These are phyloP conservation scores for Strongylocentrotus purpuratus DNA, from an alignment of 35 echinoderm and acorn worm species.

Conservation along the genomic window DNA sequence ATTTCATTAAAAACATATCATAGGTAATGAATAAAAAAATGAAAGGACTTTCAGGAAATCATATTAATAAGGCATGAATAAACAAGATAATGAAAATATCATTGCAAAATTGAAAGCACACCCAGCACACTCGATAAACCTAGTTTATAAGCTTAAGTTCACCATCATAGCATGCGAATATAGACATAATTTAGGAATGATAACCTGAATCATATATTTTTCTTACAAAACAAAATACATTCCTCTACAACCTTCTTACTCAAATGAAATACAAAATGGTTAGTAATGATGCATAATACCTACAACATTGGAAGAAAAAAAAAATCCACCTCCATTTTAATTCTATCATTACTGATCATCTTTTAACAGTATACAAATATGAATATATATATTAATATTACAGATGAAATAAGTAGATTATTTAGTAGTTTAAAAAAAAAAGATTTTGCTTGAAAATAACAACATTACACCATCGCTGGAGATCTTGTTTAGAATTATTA, in stretches of 20 bases:
- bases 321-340: no score
- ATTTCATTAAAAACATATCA: neutral
- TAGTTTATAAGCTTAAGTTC: neutral
- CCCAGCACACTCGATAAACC: neutral
- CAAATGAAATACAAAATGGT: neutral
- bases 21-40: neutral
- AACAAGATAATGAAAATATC: neutral
- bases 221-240: neutral
- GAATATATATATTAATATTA: no score
- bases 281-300: neutral
- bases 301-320: neutral
- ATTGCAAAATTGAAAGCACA: neutral
- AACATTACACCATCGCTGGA: no score
- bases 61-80: neutral
- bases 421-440: no score
- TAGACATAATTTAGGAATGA: neutral
- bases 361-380: no score
- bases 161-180: neutral
- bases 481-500: no score
- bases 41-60: no score
- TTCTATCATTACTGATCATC: no score
- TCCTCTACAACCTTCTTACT: neutral
- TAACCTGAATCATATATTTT: neutral
- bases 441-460: no score
- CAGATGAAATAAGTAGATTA: no score